These are phyloP conservation scores for Hystrix cristata DNA, from an alignment of 2,113 vertebrate genomes.

Conservation along the genomic window DNA sequence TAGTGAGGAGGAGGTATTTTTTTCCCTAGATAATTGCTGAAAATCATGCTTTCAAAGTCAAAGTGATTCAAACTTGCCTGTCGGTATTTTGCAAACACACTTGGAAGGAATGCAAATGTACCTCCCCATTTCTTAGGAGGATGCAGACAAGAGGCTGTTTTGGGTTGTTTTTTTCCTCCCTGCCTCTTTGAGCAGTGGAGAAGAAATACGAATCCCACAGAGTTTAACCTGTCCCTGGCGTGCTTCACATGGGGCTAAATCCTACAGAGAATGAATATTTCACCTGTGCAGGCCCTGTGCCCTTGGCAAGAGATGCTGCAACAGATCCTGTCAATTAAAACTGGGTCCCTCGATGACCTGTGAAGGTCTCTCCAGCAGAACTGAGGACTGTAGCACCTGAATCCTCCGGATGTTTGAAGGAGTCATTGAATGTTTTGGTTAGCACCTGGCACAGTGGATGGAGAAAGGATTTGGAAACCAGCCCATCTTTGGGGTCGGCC, in stretches of 20 bases:
- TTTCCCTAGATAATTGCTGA: slow-evolving; percentile 87
- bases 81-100: slow-evolving; percentile 83
- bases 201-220: not conserved
- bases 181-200: not conserved
- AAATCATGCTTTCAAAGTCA: slow-evolving; percentile 89
- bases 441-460: not conserved
- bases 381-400: not conserved
- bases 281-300: fast-evolving
- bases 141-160: slow-evolving; percentile 42
- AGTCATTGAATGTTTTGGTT: not conserved
- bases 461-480: not conserved
- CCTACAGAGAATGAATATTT: not conserved
- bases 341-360: fast-evolving
- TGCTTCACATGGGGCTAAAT: not conserved
- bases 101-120: slow-evolving; percentile 87
- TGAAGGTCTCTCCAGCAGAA: not conserved
- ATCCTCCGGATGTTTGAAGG: not conserved
- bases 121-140: slow-evolving; percentile 85
- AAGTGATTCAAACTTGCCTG: slow-evolving; percentile 88
- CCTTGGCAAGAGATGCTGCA: fast-evolving
- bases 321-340: not conserved
- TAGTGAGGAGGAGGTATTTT: slow-evolving; percentile 84
- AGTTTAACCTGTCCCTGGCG: not conserved
- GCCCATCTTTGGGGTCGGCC: not conserved
- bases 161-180: not conserved